These are phyloP conservation scores for Phortica variegata DNA, from an alignment of 1,140 invertebrate genomes.

Conservation along the genomic window DNA sequence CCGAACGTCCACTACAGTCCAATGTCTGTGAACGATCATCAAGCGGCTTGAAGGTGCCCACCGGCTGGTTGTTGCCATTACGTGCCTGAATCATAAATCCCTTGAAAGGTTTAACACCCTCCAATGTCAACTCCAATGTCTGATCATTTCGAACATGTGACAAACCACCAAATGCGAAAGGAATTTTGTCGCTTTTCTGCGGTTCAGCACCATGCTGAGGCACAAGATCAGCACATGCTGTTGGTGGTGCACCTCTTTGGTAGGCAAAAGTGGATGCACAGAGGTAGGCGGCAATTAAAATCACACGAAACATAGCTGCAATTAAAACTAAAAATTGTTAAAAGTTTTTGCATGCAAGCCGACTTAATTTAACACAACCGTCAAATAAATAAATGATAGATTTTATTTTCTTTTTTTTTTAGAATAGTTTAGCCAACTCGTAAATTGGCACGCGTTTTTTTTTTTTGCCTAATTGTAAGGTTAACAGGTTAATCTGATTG, in stretches of 20 bases:
- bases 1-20: conserved; percentile 28
- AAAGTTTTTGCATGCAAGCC: background rate
- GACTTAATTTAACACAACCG: no score
- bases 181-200: conserved; percentile 29
- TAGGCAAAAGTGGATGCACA: conserved; percentile 33
- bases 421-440: no score
- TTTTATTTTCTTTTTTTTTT: no score
- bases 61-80: conserved; percentile 39
- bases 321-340: background rate
- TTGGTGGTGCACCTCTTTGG: conserved; percentile 36
- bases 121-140: conserved; percentile 32
- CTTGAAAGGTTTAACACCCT: conserved; percentile 33
- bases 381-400: no score
- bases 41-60: conserved; percentile 40
- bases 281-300: conserved; percentile 33
- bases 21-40: conserved; percentile 41
- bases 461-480: no score
- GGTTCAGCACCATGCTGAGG: conserved; percentile 43
- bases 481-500: no score
- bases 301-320: conserved; percentile 39
- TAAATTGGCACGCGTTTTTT: no score
- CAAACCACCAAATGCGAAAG: conserved; percentile 29
- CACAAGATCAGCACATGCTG: conserved; percentile 37
- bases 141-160: conserved; percentile 26
- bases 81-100: conserved; percentile 49